These are phyloP conservation scores for Dicerorhinus sumatrensis DNA, from an alignment of 2,113 vertebrate genomes.

Conservation along the genomic window DNA sequence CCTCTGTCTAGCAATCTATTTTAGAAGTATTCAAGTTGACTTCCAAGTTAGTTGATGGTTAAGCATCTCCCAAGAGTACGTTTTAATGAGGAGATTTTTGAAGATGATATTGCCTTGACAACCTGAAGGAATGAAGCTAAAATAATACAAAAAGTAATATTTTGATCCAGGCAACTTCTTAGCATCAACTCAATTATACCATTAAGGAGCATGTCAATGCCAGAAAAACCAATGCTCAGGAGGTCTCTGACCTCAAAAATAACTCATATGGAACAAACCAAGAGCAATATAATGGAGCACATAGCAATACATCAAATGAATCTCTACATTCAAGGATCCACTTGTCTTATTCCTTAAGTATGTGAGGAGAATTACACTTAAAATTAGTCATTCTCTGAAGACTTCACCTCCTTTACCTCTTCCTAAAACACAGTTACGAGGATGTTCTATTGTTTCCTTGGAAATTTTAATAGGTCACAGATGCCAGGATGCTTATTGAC, in stretches of 20 bases:
- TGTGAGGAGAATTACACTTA: background rate
- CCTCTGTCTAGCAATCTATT: background rate
- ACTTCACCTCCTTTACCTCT: background rate
- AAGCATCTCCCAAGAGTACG: background rate
- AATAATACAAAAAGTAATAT: background rate
- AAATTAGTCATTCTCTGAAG: background rate
- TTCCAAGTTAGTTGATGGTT: background rate
- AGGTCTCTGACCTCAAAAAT: background rate
- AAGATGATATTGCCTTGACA: conserved; percentile 3
- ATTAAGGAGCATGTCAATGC: background rate
- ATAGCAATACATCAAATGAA: background rate
- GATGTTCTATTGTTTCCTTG: background rate
- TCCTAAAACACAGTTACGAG: background rate
- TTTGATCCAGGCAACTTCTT: background rate
- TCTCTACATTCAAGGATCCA: background rate
- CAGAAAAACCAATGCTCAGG: background rate
- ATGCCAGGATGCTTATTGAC: background rate
- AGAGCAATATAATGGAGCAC: accelerated
- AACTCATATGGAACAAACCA: background rate
- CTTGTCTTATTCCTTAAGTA: background rate
- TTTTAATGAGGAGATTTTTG: conserved; percentile 39
- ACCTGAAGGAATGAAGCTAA: background rate
- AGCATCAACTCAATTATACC: background rate
- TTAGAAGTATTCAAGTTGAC: background rate
- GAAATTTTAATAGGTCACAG: background rate